Percentiles rank a stretch among this genome's conserved stretches.
Conservation (phyloP, 2,113 vertebrate genomes). For the Psephotus haematonotus region DNA sequence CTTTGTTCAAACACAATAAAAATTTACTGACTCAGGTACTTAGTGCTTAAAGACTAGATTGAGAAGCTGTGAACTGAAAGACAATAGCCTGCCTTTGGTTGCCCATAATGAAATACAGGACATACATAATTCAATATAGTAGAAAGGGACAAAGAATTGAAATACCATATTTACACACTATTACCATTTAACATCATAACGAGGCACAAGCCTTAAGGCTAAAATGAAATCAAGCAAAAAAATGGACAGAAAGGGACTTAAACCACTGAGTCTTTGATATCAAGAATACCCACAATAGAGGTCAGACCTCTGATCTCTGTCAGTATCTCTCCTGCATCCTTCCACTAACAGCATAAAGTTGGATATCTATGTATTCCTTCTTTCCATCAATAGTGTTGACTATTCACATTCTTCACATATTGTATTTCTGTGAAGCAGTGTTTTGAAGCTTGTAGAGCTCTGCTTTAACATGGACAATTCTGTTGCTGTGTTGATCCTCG, state of each 20-base stretch:
- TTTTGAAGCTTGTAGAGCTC: conserved; percentile 5
- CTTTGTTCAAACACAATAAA: conserved; percentile 72
- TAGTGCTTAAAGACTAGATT: conserved; percentile 58
- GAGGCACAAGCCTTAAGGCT: conserved; percentile 68
- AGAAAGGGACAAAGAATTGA: conserved; percentile 61
- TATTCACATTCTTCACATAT: neutral
- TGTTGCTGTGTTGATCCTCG: neutral
- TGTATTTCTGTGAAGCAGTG: conserved; percentile 19
- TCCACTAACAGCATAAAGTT: neutral
- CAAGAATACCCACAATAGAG: conserved; percentile 5
- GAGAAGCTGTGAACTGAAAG: conserved; percentile 51
- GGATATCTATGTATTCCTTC: neutral
- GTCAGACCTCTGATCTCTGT: neutral
- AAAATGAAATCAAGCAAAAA: conserved; percentile 54
- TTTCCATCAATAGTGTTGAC: neutral
- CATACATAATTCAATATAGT: conserved; percentile 46
- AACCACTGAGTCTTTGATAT: conserved; percentile 3
- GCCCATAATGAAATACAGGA: conserved; percentile 47
- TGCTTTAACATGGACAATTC: neutral
- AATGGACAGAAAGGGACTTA: neutral
- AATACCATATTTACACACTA: conserved; percentile 53
- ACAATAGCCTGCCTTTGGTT: conserved; percentile 53
- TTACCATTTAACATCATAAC: conserved; percentile 38
- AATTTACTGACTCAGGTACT: conserved; percentile 53
- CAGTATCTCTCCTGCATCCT: neutral